phyloP scores from a whole-genome alignment of 2,888 invertebrate species.

The Muschampia plurimacula region DNA sequence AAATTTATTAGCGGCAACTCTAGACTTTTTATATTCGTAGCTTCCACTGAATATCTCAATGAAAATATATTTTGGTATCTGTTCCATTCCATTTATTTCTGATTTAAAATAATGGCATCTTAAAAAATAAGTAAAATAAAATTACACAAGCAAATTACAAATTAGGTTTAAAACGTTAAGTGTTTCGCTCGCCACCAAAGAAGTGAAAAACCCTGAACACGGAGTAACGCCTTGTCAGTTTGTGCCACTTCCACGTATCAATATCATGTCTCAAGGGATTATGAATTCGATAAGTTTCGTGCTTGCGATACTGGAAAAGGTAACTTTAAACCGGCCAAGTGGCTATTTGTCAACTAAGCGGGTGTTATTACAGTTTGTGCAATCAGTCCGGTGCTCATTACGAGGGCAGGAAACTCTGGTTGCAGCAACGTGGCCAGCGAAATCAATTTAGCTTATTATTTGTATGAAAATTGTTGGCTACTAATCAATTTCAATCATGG shows the following conservation, averaged over 20 bases:
- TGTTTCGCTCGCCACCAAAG: not conserved
- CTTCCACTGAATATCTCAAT: too few species aligned
- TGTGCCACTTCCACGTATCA: slow-evolving; percentile 18
- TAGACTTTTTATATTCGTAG: too few species aligned
- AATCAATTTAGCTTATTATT: slow-evolving; percentile 36
- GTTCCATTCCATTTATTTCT: too few species aligned
- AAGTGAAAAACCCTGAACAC: slow-evolving; percentile 13
- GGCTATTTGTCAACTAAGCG: slow-evolving; percentile 60
- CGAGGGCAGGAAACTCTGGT: slow-evolving; percentile 35
- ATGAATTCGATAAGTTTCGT: slow-evolving; percentile 34
- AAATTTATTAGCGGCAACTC: too few species aligned
- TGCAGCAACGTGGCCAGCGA: slow-evolving; percentile 23
- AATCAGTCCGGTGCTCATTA: slow-evolving; percentile 41
- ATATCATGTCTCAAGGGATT: slow-evolving; percentile 30
- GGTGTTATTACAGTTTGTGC: slow-evolving; percentile 50
- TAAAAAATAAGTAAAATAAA: not conserved
- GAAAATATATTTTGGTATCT: too few species aligned
- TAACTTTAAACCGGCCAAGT: slow-evolving; percentile 52
- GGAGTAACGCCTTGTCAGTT: slow-evolving; percentile 4
- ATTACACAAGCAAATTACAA: not conserved
- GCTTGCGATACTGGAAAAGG: slow-evolving; percentile 44
- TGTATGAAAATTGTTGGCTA: slow-evolving; percentile 16
- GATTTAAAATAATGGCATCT: too few species aligned
- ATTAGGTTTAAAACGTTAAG: not conserved
- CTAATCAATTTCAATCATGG: slow-evolving; percentile 23